Percentiles rank a stretch among this genome's conserved stretches.
These are phyloP conservation scores for Tenrec ecaudatus DNA, from an alignment of 2,113 vertebrate genomes.

Conservation along the genomic window DNA sequence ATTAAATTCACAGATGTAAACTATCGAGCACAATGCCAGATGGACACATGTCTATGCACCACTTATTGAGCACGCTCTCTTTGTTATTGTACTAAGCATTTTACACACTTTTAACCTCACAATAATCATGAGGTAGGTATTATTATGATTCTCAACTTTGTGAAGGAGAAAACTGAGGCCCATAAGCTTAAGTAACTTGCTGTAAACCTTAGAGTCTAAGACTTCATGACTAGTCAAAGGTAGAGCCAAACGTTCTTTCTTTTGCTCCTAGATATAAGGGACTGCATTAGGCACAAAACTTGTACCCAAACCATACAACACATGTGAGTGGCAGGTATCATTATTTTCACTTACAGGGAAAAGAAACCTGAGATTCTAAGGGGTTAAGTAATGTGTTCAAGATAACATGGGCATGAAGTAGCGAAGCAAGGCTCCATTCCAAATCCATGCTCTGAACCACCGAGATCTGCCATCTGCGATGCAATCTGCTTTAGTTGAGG, in stretches of 20 bases:
- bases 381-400: conserved; percentile 24
- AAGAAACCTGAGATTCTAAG: neutral
- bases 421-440: neutral
- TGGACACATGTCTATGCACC: neutral
- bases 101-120: neutral
- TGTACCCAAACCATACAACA: conserved; percentile 1
- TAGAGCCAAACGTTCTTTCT: neutral
- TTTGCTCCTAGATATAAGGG: neutral
- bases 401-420: conserved; percentile 6
- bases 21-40: conserved; percentile 8
- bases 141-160: conserved; percentile 11
- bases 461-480: conserved; percentile 21
- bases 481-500: conserved; percentile 24
- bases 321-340: conserved; percentile 21
- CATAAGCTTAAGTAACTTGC: conserved; percentile 31
- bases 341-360: conserved; percentile 38
- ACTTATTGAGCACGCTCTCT: conserved; percentile 20
- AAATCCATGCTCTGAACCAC: conserved; percentile 29
- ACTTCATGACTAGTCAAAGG: conserved; percentile 35
- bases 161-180: neutral
- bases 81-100: conserved; percentile 27
- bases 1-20: conserved; percentile 42
- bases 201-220: neutral
- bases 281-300: conserved; percentile 31
- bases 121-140: neutral